Evolutionary conservation across 2,888 invertebrate species (phyloP).

Genomic region (Phasia obesa): DNA sequence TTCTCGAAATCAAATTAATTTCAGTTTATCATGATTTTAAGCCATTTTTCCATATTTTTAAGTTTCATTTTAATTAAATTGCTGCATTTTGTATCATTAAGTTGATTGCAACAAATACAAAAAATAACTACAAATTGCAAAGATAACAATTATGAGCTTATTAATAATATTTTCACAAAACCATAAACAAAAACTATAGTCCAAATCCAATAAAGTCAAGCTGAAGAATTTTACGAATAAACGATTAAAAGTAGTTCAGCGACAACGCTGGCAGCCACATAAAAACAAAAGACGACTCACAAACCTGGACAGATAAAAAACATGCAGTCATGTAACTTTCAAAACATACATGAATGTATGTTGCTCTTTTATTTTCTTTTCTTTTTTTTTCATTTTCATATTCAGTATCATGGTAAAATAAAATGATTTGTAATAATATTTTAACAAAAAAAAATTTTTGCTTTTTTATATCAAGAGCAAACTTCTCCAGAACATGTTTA

Average conservation of each 20-base stretch:
- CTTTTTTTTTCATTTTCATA: slow-evolving; percentile 6
- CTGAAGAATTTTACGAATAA: slow-evolving; percentile 31
- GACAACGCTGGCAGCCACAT: neutral
- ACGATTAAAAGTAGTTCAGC: slow-evolving; percentile 66
- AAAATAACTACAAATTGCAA: neutral
- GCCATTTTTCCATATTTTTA: slow-evolving; percentile 1
- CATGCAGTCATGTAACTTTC: slow-evolving; percentile 47
- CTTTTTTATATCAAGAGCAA: slow-evolving; percentile 10
- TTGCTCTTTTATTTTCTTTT: no score
- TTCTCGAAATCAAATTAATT: slow-evolving; percentile 30
- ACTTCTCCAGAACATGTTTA: slow-evolving; percentile 47
- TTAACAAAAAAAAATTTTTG: slow-evolving; percentile 31
- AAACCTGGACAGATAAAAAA: slow-evolving; percentile 11
- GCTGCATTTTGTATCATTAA: slow-evolving; percentile 18
- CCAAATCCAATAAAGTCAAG: slow-evolving; percentile 35
- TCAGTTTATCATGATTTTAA: slow-evolving; percentile 40
- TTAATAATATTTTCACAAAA: slow-evolving; percentile 53
- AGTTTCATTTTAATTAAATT: slow-evolving; percentile 57
- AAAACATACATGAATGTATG: no score
- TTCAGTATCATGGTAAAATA: slow-evolving; percentile 38
- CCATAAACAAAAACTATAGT: slow-evolving; percentile 1
- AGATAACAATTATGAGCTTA: slow-evolving; percentile 66
- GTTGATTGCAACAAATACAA: slow-evolving; percentile 57
- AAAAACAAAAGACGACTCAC: slow-evolving; percentile 22
- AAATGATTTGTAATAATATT: slow-evolving; percentile 50